Evolutionary conservation across 2,888 invertebrate species (phyloP).

Genomic region (Erebia ligea): DNA sequence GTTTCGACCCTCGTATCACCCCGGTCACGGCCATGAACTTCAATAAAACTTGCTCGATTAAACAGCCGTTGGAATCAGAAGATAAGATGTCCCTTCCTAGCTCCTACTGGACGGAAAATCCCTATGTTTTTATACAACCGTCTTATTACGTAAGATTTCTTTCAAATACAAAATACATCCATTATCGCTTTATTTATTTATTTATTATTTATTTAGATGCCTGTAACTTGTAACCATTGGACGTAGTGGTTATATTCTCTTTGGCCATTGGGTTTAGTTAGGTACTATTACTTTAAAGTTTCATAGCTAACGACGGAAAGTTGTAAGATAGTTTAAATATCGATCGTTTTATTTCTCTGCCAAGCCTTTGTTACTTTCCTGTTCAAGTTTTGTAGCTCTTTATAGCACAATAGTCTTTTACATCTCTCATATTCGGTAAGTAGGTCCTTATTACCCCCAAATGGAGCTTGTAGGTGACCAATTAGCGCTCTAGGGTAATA

Average conservation of each 20-base stretch:
- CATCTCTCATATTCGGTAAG: too few species aligned
- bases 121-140: neutral
- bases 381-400: neutral
- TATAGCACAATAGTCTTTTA: neutral
- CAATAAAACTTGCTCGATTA: conserved; percentile 19
- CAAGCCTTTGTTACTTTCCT: neutral
- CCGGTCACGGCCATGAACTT: conserved; percentile 25
- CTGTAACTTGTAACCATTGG: neutral
- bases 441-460: too few species aligned
- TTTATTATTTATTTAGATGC: neutral
- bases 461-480: too few species aligned
- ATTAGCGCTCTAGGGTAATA: too few species aligned
- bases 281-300: conserved; percentile 2
- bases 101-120: neutral
- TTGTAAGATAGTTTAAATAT: neutral
- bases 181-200: neutral
- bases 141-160: neutral
- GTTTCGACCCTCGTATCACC: conserved; percentile 27
- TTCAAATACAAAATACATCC: neutral
- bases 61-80: conserved; percentile 6
- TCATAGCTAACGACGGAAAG: conserved; percentile 2
- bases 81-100: neutral
- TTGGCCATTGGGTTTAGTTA: neutral
- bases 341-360: conserved; percentile 7
- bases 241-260: too few species aligned